Evolutionary conservation across 2,113 vertebrate genomes (phyloP), one percentile per base, ranked within the genome.

Genomic region (Tympanuchus pallidicinctus): DNA sequence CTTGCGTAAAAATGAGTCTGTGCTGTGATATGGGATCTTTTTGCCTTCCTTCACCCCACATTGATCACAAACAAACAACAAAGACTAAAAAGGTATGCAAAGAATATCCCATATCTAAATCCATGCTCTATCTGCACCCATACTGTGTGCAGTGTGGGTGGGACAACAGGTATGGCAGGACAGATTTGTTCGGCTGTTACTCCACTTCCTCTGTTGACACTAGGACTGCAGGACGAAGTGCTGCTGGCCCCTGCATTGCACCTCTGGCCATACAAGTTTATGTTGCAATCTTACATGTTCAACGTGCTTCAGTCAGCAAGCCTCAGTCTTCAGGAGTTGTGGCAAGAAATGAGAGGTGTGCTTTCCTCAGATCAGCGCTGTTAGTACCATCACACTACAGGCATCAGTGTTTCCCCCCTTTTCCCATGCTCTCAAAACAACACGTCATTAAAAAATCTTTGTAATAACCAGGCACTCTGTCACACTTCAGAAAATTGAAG

Each of bases 1-100:
- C 88, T 20, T n/a, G 66, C 38, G 85, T 92, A 75, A 96, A 96
- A 96, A 90, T 93, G 66, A 56, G 69, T 85, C 80, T 28, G 5
- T 84, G 10, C 59, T 77, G 45, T 52, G 72, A 54, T 69, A 76
- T 86, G 83, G 94, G 83, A 66, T 82, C 90, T 78, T 82, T 45
- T 27, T 94, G 73, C 70, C 75, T 92, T 85, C 84, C 74, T 64
- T 14, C 47, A 83, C 40, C 73, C 56, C 61, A 52, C 45, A 22
- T 4, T 5, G 43, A 78, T 84, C 20, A 5, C 67, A 82, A 85
- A 48, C 40, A 92, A 88, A 30, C 25, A 77, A 81, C 12, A 57
- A 71, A 77, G 77, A 42, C 78, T 87, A 59, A 82, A 88, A 94
- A 64, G 88, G 82, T 57, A 91, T 28, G 30, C 43, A 38, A 61